Evolutionary conservation across 2,888 invertebrate genomes (phyloP), one percentile per base, ranked within the genome.

Genomic region (Chrysomela aeneicollis): DNA sequence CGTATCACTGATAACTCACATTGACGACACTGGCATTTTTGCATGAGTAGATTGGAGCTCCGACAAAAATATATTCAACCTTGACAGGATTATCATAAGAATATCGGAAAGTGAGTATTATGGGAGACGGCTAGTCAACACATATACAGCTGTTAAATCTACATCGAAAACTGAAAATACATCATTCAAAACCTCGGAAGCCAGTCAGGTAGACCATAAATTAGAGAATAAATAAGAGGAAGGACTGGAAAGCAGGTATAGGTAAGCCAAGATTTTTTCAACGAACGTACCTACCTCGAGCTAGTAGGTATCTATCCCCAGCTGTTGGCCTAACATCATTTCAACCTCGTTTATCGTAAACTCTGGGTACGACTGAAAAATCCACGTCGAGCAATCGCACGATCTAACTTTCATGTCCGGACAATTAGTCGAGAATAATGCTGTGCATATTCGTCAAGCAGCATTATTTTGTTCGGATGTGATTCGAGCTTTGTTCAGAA

Each of bases 191-290:
- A 49, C 49, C 59, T 51, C 50, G 51, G 22, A 51, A 42, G n/a
- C 8, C 19, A 55, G 37, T 35, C 67, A 68, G 63, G 68, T 68
- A 65, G 63, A 42, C 57, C 46, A 63, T 63, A 68, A 67, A 64
- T 67, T 61, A 62, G 47, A 52, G 54, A 62, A 57, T 30, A 52
- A 19, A 18, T 35, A 26, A 50, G 63, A 50, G 51, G 42, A 19
- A 51, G 35, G 30, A 42, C 61, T 15, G 22, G 21, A 19, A 52
- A 59, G 47, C 64, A 68, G 68, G 68, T 65, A 68, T 50, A 6
- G 3, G 6, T 26, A 61, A 67, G 35, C 52, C 46, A 37, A 62
- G n/a, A 49, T 37, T 63, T 54, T 59, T 60, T 30, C 9, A 50
- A 52, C 17, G 54, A 47, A 19, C 12, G 46, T 57, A 52, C 47